Evolutionary conservation across 2,888 invertebrate species (phyloP).

Genomic region (Monochamus alternatus): DNA sequence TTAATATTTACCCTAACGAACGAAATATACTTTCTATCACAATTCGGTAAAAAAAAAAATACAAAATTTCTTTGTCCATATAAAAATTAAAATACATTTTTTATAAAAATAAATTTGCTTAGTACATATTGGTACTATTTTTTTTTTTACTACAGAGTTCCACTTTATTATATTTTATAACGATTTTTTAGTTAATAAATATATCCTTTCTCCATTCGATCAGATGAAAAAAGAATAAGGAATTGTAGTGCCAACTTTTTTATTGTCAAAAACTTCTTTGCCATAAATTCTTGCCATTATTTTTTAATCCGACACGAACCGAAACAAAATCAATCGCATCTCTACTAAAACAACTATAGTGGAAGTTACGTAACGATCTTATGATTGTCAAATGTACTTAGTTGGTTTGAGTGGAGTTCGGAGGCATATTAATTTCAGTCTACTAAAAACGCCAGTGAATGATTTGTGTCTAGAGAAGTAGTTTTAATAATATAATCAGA

Average conservation of each 20-base stretch:
- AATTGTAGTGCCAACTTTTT: slow-evolving; percentile 39
- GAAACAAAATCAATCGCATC: neutral
- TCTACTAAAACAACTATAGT: slow-evolving; percentile 8
- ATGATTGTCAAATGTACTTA: slow-evolving; percentile 6
- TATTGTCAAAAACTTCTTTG: slow-evolving; percentile 33
- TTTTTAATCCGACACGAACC: slow-evolving; percentile 2
- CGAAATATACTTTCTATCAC: no score
- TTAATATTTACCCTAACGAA: no score
- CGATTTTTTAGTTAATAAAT: no score
- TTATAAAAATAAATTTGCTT: no score
- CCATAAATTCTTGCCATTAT: slow-evolving; percentile 44
- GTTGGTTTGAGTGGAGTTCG: slow-evolving; percentile 3
- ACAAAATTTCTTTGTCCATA: no score
- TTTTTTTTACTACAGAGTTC: no score
- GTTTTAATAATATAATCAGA: slow-evolving; percentile 68
- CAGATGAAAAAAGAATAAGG: neutral
- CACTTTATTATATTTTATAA: no score
- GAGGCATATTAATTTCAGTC: slow-evolving; percentile 28
- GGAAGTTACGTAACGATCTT: neutral
- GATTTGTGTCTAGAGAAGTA: slow-evolving; percentile 69
- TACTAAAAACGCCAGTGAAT: slow-evolving; percentile 63
- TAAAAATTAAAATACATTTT: no score
- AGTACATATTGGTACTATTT: no score
- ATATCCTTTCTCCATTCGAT: no score
- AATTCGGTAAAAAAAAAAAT: no score